Base-by-base conservation (phyloP, 2,113 vertebrate species). In the Pantherophis guttatus region DNA sequence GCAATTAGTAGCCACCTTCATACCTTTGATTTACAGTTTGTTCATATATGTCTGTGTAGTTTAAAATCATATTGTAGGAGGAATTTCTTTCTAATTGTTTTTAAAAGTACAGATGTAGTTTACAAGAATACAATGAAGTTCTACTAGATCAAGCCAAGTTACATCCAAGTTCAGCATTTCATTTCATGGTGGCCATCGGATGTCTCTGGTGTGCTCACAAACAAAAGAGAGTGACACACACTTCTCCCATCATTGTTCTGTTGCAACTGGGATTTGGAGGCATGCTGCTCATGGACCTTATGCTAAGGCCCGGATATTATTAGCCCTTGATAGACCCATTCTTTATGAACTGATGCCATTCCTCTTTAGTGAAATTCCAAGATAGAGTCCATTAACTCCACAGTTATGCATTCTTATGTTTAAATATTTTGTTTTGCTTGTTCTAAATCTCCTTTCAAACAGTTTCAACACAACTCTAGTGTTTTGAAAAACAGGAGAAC, bases 51-150 rank as follows among this genome's bases (percentile, higher is more conserved):
- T 87, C 9, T 24, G 13, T 53, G 65, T 88, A 5, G 24, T 39
- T 54, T 12, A 8, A 91, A 91, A 48, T 24, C 13, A 55, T 4
- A 54, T 3, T 29, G 58, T 39, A 52, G 24, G 8, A 24, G 54
- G 13, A 26, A 12, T 90, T 59, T 11, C 11, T 87, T 62, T 58
- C 57, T 90, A 29, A 62, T 15, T n/a, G 39, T 54, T 3, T 23
- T 52, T 86, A 86, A 23, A 7, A 58, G 50, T 29, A 17, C 8
- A 0, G 0, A 0, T 54, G 88, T 89, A 24, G 11, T 89, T 89
- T 91, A 57, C 90, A 39, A 29, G 33, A 81, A 81, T 44, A 44
- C 21, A 81, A 21, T 81, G 8, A 81, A 81, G 33, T 39, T 81
- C 33, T 44, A 81, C 75, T 23, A 44, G 75, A 81, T 81, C 33